A percentile compares a stretch with the other conserved stretches of the same genome.
phyloP scores from a whole-genome alignment of 1,140 invertebrate species.

The Melanaphis sacchari region DNA sequence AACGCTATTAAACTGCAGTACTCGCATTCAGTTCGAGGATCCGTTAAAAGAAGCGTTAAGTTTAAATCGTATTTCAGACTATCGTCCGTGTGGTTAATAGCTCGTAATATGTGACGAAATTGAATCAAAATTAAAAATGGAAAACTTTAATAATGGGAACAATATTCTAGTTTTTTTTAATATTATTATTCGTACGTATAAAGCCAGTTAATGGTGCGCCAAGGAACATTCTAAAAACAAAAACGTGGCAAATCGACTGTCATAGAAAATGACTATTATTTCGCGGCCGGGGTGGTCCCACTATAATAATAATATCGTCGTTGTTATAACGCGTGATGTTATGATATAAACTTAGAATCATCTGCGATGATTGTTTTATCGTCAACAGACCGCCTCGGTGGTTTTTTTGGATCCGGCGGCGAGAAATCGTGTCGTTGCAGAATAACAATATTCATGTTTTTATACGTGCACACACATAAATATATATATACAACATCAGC shows the following conservation, averaged over 20 bases:
- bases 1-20: neutral
- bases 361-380: neutral
- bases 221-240: neutral
- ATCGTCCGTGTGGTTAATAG: neutral
- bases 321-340: neutral
- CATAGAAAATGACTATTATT: neutral
- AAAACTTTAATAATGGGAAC: neutral
- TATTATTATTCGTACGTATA: neutral
- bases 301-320: neutral
- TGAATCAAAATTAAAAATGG: neutral
- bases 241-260: neutral
- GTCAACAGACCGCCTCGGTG: conserved; percentile 18
- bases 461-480: neutral
- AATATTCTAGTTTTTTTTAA: neutral
- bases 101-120: neutral
- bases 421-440: neutral
- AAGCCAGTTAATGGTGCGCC: neutral
- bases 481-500: neutral
- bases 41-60: neutral
- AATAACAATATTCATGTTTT: neutral
- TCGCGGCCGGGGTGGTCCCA: neutral
- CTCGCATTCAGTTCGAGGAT: neutral
- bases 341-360: neutral
- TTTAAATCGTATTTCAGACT: neutral
- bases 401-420: neutral